Evolutionary conservation across 2,888 invertebrate genomes (phyloP).

Genomic region (Eristalis intricaria): DNA sequence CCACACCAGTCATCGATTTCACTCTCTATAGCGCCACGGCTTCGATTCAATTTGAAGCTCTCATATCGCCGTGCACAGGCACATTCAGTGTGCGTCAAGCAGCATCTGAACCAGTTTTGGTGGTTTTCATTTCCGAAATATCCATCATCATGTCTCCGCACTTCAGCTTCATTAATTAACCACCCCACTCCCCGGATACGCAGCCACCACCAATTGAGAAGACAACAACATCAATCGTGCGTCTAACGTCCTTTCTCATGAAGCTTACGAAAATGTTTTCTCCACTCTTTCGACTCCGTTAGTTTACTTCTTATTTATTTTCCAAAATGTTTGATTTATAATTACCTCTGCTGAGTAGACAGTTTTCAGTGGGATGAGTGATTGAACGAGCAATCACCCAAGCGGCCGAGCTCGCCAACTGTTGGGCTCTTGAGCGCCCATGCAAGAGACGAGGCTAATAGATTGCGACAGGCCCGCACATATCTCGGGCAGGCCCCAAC

Average conservation of each 20-base stretch:
- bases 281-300: constrained; percentile 41
- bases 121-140: constrained; percentile 55
- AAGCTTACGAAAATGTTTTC: constrained; percentile 25
- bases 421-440: constrained; percentile 10
- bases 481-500: constrained; percentile 26
- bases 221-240: constrained; percentile 61
- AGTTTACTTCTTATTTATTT: constrained; percentile 31
- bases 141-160: constrained; percentile 63
- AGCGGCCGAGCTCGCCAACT: not conserved
- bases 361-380: constrained; percentile 51
- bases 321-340: constrained; percentile 60
- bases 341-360: constrained; percentile 42
- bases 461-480: constrained; percentile 52
- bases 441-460: constrained; percentile 35
- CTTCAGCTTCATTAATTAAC: constrained; percentile 63
- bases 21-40: constrained; percentile 15
- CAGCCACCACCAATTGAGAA: constrained; percentile 54
- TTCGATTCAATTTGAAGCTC: not conserved
- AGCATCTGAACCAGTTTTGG: constrained; percentile 24
- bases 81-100: not conserved
- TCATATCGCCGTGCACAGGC: not conserved
- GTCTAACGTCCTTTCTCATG: constrained; percentile 62
- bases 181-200: constrained; percentile 6
- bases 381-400: constrained; percentile 16
- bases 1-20: not conserved